A percentile compares a stretch with the other conserved stretches of the same genome.
Conservation (phyloP, 2,113 vertebrate species). For the Pteruthius melanotis region DNA sequence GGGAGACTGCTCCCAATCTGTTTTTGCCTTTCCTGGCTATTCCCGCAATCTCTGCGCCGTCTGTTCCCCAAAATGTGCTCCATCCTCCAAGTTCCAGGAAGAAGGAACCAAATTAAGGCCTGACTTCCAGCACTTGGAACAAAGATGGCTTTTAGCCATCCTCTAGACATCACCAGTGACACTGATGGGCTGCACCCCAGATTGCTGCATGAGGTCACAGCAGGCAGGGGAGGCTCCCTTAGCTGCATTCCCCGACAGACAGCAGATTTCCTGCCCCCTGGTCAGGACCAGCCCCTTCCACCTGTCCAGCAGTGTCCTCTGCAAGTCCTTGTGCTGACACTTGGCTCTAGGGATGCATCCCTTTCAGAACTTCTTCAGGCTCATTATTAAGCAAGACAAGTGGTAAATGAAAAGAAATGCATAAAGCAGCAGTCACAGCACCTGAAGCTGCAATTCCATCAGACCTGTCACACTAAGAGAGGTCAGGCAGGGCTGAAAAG, state of each 20-base stretch:
- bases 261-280: neutral
- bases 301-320: neutral
- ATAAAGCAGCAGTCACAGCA: neutral
- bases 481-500: neutral
- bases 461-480: neutral
- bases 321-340: neutral
- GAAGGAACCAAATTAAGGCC: slow-evolving; percentile 16
- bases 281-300: neutral
- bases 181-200: neutral
- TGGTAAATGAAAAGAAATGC: neutral
- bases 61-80: slow-evolving; percentile 14
- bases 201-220: neutral
- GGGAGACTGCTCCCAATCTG: slow-evolving; percentile 40
- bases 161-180: neutral
- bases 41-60: slow-evolving; percentile 33
- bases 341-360: neutral
- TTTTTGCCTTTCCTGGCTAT: slow-evolving; percentile 35
- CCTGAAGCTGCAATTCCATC: neutral
- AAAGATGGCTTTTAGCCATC: slow-evolving; percentile 44
- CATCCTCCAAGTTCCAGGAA: neutral
- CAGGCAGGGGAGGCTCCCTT: neutral
- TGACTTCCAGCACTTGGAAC: neutral
- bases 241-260: neutral
- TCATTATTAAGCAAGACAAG: neutral
- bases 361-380: neutral